Evolutionary conservation across 2,888 invertebrate species (phyloP).

Genomic region (Chrysotoxum bicinctum): DNA sequence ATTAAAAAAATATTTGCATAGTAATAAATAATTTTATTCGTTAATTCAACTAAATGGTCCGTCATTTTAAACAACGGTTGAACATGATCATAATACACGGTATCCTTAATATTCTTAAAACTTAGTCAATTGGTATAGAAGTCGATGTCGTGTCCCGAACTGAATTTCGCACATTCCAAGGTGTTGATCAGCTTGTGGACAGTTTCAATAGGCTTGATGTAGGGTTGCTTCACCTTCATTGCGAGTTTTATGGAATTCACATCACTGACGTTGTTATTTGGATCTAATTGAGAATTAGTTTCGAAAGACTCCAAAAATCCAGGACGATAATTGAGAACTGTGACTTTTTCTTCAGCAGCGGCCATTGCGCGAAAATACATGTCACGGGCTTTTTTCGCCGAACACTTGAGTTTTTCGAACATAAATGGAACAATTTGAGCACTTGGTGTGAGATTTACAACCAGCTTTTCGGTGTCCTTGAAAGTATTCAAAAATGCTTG

Average conservation of each 20-base stretch:
- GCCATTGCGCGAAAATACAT: conserved; percentile 80
- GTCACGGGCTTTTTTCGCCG: conserved; percentile 78
- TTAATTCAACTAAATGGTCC: background rate
- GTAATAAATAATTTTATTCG: conserved; percentile 31
- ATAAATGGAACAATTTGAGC: conserved; percentile 76
- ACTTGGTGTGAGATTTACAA: conserved; percentile 78
- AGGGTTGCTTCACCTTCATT: conserved; percentile 65
- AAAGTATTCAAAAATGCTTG: conserved; percentile 76
- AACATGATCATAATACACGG: background rate
- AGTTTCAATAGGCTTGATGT: conserved; percentile 76
- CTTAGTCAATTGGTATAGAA: conserved; percentile 76
- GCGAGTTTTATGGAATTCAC: conserved; percentile 71
- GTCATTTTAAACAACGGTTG: background rate
- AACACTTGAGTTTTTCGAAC: conserved; percentile 76
- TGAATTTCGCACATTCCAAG: conserved; percentile 78
- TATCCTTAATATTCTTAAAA: background rate
- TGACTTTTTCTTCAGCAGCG: conserved; percentile 75
- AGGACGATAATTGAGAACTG: conserved; percentile 78
- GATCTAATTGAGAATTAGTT: conserved; percentile 74
- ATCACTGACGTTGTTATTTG: conserved; percentile 76
- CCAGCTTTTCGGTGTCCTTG: conserved; percentile 74
- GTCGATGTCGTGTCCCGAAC: conserved; percentile 80
- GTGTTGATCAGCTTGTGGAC: conserved; percentile 78
- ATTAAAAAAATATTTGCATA: background rate
- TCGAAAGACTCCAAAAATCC: conserved; percentile 76